Evolutionary conservation across 2,797 vertebrate genomes (phyloP).

Genomic region (Nyctibius grandis): DNA sequence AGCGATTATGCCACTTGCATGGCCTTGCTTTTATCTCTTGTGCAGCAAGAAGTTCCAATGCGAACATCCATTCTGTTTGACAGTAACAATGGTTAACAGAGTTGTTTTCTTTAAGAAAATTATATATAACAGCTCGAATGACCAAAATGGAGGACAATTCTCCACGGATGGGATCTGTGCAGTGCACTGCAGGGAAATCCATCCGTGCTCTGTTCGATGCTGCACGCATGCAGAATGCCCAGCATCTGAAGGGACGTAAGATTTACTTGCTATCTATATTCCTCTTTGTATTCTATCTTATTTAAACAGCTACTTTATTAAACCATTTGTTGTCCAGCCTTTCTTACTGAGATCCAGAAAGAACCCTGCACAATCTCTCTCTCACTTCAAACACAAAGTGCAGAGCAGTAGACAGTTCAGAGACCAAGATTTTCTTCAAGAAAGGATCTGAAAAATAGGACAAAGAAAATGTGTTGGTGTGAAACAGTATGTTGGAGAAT

Average conservation of each 20-base stretch:
- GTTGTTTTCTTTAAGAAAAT: neutral
- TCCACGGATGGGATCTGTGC: neutral
- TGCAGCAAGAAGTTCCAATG: neutral
- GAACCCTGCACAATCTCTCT: neutral
- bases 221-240: neutral
- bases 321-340: neutral
- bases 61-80: neutral
- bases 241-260: neutral
- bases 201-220: neutral
- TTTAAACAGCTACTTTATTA: neutral
- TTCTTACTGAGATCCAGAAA: neutral
- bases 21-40: neutral
- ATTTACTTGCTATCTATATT: neutral
- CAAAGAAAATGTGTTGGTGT: neutral
- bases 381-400: neutral
- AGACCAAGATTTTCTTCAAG: neutral
- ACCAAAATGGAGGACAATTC: neutral
- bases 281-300: neutral
- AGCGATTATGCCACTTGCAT: fast-evolving
- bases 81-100: neutral
- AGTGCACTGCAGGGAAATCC: neutral
- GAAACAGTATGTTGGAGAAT: neutral
- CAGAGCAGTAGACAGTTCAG: neutral
- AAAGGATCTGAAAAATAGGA: neutral
- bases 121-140: neutral